Percentiles rank a stretch among this genome's conserved stretches.
phyloP scores from a whole-genome alignment of 1,140 invertebrate genomes.

The Cataglyphis hispanica region DNA sequence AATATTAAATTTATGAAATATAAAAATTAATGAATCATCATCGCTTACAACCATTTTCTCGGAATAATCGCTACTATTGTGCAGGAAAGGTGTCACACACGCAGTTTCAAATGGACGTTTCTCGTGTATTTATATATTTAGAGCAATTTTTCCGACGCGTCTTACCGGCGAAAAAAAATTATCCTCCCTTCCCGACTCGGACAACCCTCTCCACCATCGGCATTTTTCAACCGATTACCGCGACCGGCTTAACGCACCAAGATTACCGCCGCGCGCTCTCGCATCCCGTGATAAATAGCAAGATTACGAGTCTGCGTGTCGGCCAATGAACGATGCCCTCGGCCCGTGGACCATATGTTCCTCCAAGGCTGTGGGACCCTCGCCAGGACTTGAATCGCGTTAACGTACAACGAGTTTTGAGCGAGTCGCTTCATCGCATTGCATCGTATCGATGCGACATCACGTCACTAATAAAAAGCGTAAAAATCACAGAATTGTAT shows the following conservation, averaged over 20 bases:
- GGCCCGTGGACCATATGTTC: slow-evolving; percentile 83
- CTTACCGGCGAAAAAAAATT: slow-evolving; percentile 26
- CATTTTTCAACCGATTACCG: slow-evolving; percentile 60
- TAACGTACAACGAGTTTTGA: slow-evolving; percentile 49
- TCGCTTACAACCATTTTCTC: background rate
- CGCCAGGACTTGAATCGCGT: slow-evolving; percentile 62
- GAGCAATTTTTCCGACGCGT: slow-evolving; percentile 13
- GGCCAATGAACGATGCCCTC: slow-evolving; percentile 77
- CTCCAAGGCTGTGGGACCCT: slow-evolving; percentile 80
- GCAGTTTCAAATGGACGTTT: background rate
- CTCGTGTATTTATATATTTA: slow-evolving; percentile 22
- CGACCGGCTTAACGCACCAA: slow-evolving; percentile 73
- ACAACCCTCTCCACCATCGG: slow-evolving; percentile 12
- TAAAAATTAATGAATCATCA: background rate
- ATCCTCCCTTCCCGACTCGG: background rate
- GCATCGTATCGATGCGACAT: background rate
- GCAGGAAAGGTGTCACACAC: background rate
- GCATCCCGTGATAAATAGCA: slow-evolving; percentile 84
- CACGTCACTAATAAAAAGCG: background rate
- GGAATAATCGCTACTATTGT: background rate
- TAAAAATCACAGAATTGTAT: background rate
- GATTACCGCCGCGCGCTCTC: slow-evolving; percentile 73
- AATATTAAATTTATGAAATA: background rate
- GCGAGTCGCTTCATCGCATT: background rate
- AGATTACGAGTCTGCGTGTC: slow-evolving; percentile 81